phyloP scores from a whole-genome alignment of 2,113 vertebrate species.

The Morphnarchus princeps region DNA sequence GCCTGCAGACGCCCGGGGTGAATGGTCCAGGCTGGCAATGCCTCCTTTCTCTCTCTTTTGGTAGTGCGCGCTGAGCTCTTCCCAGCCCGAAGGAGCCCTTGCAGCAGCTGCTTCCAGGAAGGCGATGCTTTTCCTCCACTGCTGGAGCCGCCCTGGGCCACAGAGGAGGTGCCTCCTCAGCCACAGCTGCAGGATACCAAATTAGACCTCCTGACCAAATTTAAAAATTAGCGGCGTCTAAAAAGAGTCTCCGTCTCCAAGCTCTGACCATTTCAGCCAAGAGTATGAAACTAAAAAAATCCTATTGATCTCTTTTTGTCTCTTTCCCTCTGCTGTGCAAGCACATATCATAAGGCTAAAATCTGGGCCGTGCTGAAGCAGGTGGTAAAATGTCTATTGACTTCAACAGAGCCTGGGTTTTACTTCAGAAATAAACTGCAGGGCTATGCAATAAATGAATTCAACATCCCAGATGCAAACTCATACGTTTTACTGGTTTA shows the following conservation, averaged over 20 bases:
- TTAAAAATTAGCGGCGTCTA: background rate
- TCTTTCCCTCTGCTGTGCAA: background rate
- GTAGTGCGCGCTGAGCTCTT: background rate
- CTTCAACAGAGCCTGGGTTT: background rate
- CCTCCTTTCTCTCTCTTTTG: background rate
- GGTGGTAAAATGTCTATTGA: background rate
- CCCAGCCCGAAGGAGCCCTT: background rate
- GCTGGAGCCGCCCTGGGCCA: background rate
- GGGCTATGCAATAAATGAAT: background rate
- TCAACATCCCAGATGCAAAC: background rate
- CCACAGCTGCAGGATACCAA: fast-evolving
- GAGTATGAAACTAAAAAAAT: background rate
- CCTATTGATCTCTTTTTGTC: background rate
- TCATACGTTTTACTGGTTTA: background rate
- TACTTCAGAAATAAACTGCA: background rate
- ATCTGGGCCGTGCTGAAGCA: background rate
- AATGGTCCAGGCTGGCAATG: background rate
- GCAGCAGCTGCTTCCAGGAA: background rate
- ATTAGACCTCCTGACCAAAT: background rate
- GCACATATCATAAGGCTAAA: background rate
- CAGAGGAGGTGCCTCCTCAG: background rate
- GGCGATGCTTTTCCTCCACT: fast-evolving
- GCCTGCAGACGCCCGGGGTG: background rate
- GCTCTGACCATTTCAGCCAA: background rate
- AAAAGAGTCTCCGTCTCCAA: background rate